phyloP scores from a whole-genome alignment of 2,113 vertebrate genomes.

The Centropus bengalensis region DNA sequence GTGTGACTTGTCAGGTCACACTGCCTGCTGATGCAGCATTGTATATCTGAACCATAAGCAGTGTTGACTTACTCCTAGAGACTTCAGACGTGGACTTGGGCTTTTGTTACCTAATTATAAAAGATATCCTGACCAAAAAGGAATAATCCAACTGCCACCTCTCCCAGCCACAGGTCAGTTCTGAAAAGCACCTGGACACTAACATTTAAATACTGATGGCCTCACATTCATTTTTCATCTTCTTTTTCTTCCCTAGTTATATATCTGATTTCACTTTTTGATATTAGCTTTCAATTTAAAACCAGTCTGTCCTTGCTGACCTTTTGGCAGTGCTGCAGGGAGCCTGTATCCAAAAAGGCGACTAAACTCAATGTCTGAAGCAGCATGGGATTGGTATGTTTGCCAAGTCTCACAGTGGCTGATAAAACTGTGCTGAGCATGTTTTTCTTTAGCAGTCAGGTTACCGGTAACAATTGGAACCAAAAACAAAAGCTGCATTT shows the following conservation, averaged over 20 bases:
- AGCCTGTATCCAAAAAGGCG: neutral
- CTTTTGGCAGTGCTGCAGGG: neutral
- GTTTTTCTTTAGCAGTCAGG: neutral
- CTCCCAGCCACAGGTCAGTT: neutral
- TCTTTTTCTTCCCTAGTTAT: neutral
- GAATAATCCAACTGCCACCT: neutral
- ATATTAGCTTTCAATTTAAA: neutral
- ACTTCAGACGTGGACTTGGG: neutral
- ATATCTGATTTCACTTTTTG: neutral
- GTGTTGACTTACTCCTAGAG: neutral
- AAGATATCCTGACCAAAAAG: neutral
- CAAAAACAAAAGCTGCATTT: constrained; percentile 1
- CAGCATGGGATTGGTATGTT: neutral
- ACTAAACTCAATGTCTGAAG: neutral
- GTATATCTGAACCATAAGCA: neutral
- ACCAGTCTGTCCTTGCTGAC: neutral
- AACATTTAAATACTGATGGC: neutral
- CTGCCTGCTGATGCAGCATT: neutral
- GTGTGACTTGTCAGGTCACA: neutral
- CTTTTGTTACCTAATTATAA: neutral
- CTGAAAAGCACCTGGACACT: neutral
- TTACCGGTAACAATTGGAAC: neutral
- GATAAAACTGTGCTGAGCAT: neutral
- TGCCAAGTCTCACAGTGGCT: neutral
- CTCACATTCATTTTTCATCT: neutral